phyloP scores from a whole-genome alignment of 2,113 vertebrate species.

The Corythornis cristatus region DNA sequence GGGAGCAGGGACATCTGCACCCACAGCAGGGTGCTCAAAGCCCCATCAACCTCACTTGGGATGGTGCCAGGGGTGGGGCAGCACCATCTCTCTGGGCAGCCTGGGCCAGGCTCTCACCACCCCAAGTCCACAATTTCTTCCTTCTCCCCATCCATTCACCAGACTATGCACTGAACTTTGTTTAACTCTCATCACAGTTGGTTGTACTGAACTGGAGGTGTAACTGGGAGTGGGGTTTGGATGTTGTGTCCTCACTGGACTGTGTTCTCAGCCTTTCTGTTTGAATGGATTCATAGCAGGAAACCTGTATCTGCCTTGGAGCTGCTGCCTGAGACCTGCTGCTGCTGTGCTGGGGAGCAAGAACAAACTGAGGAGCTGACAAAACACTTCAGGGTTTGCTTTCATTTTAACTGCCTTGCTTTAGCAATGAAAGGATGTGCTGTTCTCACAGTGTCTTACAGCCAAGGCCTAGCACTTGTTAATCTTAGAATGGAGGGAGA shows the following conservation, averaged over 20 bases:
- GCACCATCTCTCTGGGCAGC: too few relatives aligned
- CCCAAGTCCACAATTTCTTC: too few relatives aligned
- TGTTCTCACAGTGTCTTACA: background rate
- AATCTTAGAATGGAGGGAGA: background rate
- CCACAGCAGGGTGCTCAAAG: too few relatives aligned
- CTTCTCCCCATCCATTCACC: rapidly evolving
- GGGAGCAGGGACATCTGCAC: too few relatives aligned
- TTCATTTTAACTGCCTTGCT: background rate
- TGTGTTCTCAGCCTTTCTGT: background rate
- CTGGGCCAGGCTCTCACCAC: too few relatives aligned
- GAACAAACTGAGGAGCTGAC: background rate
- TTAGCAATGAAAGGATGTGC: background rate
- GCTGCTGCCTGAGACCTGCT: background rate
- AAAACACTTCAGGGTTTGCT: background rate
- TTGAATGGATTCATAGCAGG: background rate
- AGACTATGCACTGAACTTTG: background rate
- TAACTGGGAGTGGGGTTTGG: background rate
- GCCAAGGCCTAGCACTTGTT: background rate
- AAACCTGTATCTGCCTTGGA: background rate
- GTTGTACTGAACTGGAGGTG: background rate
- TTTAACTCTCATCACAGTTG: background rate
- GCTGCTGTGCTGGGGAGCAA: background rate
- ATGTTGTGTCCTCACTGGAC: background rate
- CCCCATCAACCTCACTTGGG: too few relatives aligned
- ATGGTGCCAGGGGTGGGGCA: too few relatives aligned